Percentiles rank a stretch among this genome's conserved stretches.
Conservation (phyloP, 2,113 vertebrate genomes). For the Panthera leo region DNA sequence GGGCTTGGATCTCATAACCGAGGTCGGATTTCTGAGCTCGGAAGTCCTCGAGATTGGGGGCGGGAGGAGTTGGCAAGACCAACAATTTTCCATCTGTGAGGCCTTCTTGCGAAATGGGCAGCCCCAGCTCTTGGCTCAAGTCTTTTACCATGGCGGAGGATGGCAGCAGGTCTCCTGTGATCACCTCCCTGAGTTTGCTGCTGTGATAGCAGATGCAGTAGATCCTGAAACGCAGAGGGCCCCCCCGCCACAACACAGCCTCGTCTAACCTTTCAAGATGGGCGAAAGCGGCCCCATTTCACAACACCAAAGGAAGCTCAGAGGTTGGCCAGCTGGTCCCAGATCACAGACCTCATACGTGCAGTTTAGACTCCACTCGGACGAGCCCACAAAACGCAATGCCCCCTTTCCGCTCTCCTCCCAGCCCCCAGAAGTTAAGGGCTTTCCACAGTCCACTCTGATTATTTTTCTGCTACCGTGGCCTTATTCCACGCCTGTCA, state of each 20-base stretch:
- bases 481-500: neutral
- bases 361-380: fast-evolving
- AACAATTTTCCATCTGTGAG: neutral
- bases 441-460: neutral
- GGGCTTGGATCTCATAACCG: neutral
- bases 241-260: neutral
- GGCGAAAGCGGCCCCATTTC: fast-evolving
- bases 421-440: neutral
- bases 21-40: fast-evolving
- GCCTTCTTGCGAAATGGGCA: constrained; percentile 66
- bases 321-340: neutral
- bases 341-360: fast-evolving
- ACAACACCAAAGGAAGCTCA: neutral
- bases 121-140: constrained; percentile 84
- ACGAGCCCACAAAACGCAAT: neutral
- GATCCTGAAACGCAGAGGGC: constrained; percentile 80
- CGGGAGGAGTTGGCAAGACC: fast-evolving
- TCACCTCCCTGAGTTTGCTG: constrained; percentile 82
- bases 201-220: constrained; percentile 79
- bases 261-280: fast-evolving
- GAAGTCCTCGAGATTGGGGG: neutral
- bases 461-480: too few relatives aligned
- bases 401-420: neutral
- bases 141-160: constrained; percentile 87
- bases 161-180: constrained; percentile 86